Percentiles rank a stretch among this genome's conserved stretches.
Conservation (phyloP, 2,797 vertebrate genomes). For the Pseudochromis fuscus region DNA sequence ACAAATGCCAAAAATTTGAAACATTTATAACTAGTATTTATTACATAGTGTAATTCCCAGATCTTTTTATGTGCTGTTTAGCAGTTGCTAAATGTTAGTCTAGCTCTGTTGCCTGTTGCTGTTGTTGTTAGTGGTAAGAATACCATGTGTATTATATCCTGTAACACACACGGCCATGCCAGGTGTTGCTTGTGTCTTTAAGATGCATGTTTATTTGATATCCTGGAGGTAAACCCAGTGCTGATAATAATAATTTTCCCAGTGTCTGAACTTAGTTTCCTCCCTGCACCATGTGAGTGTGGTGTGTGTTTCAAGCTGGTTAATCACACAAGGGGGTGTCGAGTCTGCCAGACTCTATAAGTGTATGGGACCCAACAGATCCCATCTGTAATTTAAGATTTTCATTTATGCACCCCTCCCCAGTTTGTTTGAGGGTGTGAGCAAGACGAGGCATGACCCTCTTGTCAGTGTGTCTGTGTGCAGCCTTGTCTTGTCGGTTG, state of each 20-base stretch:
- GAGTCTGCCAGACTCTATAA: constrained; percentile 58
- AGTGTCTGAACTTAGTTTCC: constrained; percentile 56
- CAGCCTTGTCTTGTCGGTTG: constrained; percentile 15
- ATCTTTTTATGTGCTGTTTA: too few relatives aligned
- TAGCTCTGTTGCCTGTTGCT: not conserved
- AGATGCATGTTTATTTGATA: constrained; percentile 73
- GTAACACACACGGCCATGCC: constrained; percentile 29
- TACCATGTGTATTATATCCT: constrained; percentile 6
- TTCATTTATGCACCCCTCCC: constrained; percentile 34
- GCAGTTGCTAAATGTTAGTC: too few relatives aligned
- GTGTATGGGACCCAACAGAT: constrained; percentile 31
- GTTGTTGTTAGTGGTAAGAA: not conserved
- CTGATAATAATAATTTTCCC: constrained; percentile 73
- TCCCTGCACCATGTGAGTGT: constrained; percentile 35
- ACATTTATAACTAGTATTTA: too few relatives aligned
- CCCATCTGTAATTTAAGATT: constrained; percentile 61
- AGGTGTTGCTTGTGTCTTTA: constrained; percentile 65
- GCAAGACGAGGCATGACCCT: constrained; percentile 53
- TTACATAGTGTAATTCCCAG: too few relatives aligned
- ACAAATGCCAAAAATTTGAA: not conserved
- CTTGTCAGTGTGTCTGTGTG: constrained; percentile 4
- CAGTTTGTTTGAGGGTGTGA: constrained; percentile 2
- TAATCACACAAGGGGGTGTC: constrained; percentile 43
- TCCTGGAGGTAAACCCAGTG: constrained; percentile 55
- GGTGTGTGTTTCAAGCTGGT: constrained; percentile 50